These are phyloP conservation scores for Oedothorax gibbosus DNA, from an alignment of 1,140 invertebrate genomes.

Conservation along the genomic window DNA sequence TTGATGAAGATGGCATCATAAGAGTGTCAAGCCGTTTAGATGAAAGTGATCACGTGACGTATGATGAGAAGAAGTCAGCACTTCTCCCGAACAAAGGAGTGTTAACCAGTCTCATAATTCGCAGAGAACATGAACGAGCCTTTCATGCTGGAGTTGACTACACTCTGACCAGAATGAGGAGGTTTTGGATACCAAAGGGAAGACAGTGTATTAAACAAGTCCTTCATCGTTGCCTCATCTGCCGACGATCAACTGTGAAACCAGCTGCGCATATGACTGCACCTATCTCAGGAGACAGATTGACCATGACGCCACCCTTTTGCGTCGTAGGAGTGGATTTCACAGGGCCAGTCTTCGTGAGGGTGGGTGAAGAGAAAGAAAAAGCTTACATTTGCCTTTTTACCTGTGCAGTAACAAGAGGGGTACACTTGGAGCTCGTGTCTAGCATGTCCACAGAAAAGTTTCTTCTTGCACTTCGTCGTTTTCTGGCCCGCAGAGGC, in stretches of 20 bases:
- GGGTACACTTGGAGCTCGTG: not conserved
- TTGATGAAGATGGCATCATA: too few species aligned
- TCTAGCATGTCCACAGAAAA: not conserved
- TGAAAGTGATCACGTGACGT: too few species aligned
- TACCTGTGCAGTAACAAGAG: not conserved
- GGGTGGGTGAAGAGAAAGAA: not conserved
- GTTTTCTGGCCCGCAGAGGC: not conserved
- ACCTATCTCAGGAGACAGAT: too few species aligned
- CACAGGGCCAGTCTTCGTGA: not conserved
- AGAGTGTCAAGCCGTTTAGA: too few species aligned
- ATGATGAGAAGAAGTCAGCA: not conserved
- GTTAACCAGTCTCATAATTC: slow-evolving; percentile 1
- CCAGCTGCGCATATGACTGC: too few species aligned
- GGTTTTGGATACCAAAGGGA: too few species aligned
- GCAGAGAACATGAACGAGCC: not conserved
- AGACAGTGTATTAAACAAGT: too few species aligned
- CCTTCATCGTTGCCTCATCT: too few species aligned
- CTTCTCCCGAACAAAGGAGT: not conserved
- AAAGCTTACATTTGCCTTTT: not conserved
- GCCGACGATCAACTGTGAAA: too few species aligned
- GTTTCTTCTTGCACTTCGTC: not conserved
- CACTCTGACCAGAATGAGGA: too few species aligned
- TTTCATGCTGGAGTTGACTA: slow-evolving; percentile 5
- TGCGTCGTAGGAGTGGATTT: not conserved
- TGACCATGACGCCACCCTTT: not conserved